Percentiles rank a stretch among this genome's conserved stretches.
Conservation (phyloP, 2,888 invertebrate genomes). For the Eupithecia exiguata region DNA sequence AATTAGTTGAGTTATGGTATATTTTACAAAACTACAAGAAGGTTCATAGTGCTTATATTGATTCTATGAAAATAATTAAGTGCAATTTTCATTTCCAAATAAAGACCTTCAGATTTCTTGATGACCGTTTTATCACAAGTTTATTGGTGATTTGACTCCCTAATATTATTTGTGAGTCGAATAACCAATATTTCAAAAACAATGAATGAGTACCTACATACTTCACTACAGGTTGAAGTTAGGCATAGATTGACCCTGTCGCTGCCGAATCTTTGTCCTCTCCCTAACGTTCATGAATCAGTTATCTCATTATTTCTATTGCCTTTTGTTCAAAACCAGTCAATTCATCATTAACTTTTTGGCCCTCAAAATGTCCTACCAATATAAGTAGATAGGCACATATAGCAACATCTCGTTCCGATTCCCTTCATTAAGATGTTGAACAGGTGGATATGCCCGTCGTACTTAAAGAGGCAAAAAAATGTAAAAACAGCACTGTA, state of each 20-base stretch:
- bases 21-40: conserved; percentile 15
- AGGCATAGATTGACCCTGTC: not conserved
- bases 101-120: not conserved
- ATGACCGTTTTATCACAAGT: not conserved
- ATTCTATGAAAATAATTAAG: not conserved
- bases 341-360: not conserved
- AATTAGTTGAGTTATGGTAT: conserved; percentile 16
- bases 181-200: not conserved
- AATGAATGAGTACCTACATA: not conserved
- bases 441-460: not conserved
- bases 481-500: not conserved
- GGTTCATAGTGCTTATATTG: conserved; percentile 1
- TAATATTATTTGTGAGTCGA: not conserved
- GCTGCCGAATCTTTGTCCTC: not conserved
- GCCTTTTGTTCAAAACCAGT: not conserved
- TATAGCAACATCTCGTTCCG: not conserved
- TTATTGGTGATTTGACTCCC: not conserved
- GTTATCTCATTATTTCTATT: not conserved
- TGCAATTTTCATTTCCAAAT: not conserved
- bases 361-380: not conserved
- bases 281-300: not conserved
- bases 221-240: not conserved
- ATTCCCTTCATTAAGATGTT: not conserved
- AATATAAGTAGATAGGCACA: not conserved
- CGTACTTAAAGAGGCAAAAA: not conserved